phyloP scores from a whole-genome alignment of 2,113 vertebrate species.

The Morone chrysops region DNA sequence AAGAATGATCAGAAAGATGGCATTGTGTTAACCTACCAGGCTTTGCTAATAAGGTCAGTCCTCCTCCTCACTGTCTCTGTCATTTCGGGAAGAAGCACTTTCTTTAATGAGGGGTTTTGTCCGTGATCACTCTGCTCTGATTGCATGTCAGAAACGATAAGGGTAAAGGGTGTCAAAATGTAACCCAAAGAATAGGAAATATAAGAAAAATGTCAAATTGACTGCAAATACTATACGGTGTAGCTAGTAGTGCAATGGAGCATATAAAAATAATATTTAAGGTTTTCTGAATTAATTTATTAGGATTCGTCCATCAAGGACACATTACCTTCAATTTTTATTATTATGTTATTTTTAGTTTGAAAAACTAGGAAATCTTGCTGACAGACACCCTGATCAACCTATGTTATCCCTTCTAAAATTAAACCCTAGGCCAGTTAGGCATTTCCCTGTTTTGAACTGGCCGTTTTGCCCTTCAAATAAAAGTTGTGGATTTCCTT shows the following conservation, averaged over 20 bases:
- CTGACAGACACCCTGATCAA: too few species aligned
- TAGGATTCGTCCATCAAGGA: not conserved
- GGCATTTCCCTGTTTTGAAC: too few species aligned
- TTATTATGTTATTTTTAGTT: not conserved
- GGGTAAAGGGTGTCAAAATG: slow-evolving; percentile 8
- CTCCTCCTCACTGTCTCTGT: slow-evolving; percentile 5
- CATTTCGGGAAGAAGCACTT: slow-evolving; percentile 17
- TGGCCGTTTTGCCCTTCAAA: too few species aligned
- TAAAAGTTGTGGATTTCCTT: too few species aligned
- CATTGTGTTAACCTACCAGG: slow-evolving; percentile 24
- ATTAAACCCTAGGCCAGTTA: too few species aligned
- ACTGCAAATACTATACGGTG: not conserved
- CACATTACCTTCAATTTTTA: not conserved
- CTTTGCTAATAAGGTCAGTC: slow-evolving; percentile 52
- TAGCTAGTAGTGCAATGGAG: not conserved
- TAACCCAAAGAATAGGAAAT: not conserved
- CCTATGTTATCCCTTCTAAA: too few species aligned
- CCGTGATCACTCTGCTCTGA: slow-evolving; percentile 21
- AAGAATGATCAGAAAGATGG: slow-evolving; percentile 36
- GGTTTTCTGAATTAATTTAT: not conserved
- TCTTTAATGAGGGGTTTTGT: slow-evolving; percentile 47
- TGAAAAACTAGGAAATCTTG: not conserved
- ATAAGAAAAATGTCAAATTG: not conserved
- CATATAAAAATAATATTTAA: not conserved
- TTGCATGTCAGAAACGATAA: slow-evolving; percentile 23